phyloP scores from a whole-genome alignment of 2,113 vertebrate species.

The Nymphicus hollandicus region DNA sequence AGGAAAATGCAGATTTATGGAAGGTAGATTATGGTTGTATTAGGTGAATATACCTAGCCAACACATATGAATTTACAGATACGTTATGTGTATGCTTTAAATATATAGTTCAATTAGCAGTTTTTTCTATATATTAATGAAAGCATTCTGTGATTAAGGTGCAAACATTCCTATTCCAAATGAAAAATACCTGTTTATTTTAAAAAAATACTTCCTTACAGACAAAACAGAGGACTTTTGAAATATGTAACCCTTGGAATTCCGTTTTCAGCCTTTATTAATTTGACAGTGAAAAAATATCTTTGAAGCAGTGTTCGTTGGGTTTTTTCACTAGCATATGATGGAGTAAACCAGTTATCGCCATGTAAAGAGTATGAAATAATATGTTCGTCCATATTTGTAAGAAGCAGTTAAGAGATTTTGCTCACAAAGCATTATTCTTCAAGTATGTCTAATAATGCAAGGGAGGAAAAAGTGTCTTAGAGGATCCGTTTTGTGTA shows the following conservation, averaged over 20 bases:
- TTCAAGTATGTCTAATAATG: accelerated
- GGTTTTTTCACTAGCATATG: background rate
- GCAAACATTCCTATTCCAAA: background rate
- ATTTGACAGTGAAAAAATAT: background rate
- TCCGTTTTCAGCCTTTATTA: background rate
- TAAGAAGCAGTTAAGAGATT: background rate
- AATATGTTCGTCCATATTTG: background rate
- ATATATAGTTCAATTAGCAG: background rate
- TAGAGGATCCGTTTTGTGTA: background rate
- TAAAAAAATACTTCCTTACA: background rate
- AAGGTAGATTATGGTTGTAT: background rate
- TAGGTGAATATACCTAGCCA: background rate
- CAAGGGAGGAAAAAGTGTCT: background rate
- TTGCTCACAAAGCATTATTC: background rate
- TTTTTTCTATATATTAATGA: background rate
- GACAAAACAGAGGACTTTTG: background rate
- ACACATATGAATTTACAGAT: background rate
- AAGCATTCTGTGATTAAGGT: background rate
- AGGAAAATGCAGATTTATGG: background rate
- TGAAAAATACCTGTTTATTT: background rate
- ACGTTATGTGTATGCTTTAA: background rate
- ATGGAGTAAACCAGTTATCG: background rate
- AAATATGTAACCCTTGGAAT: background rate
- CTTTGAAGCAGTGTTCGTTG: background rate
- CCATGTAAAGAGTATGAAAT: background rate